These are phyloP conservation scores for Eristalinus aeneus DNA, from an alignment of 2,888 invertebrate species.

Conservation along the genomic window DNA sequence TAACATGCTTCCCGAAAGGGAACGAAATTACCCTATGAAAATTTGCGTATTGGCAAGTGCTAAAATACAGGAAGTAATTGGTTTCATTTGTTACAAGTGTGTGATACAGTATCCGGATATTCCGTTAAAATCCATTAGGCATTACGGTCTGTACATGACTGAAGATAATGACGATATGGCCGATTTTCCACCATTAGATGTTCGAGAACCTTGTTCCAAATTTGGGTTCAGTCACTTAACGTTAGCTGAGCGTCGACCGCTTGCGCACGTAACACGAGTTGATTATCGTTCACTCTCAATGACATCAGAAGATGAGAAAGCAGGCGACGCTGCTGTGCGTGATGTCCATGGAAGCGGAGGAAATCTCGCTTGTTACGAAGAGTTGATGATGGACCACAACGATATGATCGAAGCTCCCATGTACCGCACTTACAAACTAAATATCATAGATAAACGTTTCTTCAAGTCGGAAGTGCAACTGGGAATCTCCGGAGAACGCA, in stretches of 20 bases:
- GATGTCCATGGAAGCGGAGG: constrained; percentile 78
- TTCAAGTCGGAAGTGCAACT: constrained; percentile 92
- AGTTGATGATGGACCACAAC: constrained; percentile 87
- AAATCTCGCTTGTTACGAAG: constrained; percentile 81
- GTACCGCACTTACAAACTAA: constrained; percentile 90
- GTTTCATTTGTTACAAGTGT: constrained; percentile 93
- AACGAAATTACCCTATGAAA: constrained; percentile 91
- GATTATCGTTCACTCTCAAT: constrained; percentile 79
- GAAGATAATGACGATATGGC: constrained; percentile 95
- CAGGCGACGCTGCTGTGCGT: constrained; percentile 75
- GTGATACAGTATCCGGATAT: constrained; percentile 85
- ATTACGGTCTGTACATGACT: constrained; percentile 95
- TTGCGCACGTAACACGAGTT: constrained; percentile 76
- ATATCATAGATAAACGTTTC: constrained; percentile 89
- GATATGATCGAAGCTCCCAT: constrained; percentile 92
- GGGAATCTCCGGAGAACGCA: constrained; percentile 93
- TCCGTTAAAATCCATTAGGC: constrained; percentile 84
- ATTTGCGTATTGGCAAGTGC: constrained; percentile 91
- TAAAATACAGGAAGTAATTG: constrained; percentile 94
- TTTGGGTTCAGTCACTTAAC: constrained; percentile 95
- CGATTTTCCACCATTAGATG: constrained; percentile 95
- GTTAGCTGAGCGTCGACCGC: constrained; percentile 86
- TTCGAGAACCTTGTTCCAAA: constrained; percentile 93
- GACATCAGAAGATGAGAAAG: constrained; percentile 81
- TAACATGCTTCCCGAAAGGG: constrained; percentile 91